Conservation (phyloP, 2,113 vertebrate species). For the Phalacrocorax pelagicus region DNA sequence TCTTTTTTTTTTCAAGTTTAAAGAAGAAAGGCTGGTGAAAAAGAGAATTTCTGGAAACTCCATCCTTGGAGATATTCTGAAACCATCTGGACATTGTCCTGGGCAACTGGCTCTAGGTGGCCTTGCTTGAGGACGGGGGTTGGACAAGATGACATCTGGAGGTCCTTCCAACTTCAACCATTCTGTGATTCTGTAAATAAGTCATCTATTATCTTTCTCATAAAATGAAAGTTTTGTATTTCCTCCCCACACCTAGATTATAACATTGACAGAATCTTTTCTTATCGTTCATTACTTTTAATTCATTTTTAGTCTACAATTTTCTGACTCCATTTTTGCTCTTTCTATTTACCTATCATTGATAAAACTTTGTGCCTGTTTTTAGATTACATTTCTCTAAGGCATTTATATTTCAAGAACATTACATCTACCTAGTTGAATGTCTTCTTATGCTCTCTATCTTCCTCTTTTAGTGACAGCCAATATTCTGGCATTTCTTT, state of each 20-base stretch:
- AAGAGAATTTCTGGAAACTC: background rate
- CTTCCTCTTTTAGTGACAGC: background rate
- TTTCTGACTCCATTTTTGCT: background rate
- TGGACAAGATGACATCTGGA: background rate
- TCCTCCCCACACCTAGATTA: background rate
- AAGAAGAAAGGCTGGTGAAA: background rate
- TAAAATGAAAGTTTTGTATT: background rate
- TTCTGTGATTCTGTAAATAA: background rate
- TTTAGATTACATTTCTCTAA: background rate
- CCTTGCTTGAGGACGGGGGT: background rate
- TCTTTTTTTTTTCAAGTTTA: background rate
- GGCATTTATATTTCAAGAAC: background rate
- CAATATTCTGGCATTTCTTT: background rate
- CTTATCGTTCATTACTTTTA: background rate
- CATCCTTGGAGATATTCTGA: background rate
- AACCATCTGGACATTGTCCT: background rate
- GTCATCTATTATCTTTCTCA: background rate
- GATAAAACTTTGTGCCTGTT: background rate
- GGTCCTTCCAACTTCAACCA: background rate
- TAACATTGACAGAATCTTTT: background rate
- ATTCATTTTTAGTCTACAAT: background rate
- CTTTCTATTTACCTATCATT: background rate
- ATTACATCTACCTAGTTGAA: background rate
- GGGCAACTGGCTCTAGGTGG: background rate
- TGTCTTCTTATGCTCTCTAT: background rate